A percentile compares a stretch with the other conserved stretches of the same genome.
Evolutionary conservation across 2,888 invertebrate species (phyloP).

Genomic region (Escarpia spicata): DNA sequence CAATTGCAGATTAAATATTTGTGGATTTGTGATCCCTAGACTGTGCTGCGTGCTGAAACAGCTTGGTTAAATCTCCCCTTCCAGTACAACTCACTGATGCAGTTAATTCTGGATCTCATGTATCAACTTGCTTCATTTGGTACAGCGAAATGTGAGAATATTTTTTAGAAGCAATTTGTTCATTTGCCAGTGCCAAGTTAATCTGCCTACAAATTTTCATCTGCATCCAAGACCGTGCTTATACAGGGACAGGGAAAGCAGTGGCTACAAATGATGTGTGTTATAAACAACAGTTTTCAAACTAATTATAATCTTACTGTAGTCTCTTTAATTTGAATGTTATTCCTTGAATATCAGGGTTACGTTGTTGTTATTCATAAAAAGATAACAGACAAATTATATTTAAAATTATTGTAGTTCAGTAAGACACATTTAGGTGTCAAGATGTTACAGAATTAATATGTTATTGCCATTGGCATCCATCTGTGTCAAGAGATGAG

Average conservation of each 20-base stretch:
- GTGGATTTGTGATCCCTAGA: no score
- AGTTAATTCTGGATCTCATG: not conserved
- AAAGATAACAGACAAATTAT: not conserved
- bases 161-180: not conserved
- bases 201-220: not conserved
- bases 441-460: no score
- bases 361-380: not conserved
- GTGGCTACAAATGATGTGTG: not conserved
- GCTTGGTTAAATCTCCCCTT: not conserved
- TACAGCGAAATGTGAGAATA: not conserved
- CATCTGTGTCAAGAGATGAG: no score
- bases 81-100: not conserved
- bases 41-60: not conserved
- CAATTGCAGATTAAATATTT: no score
- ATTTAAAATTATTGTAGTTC: no score
- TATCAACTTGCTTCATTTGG: not conserved
- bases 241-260: not conserved
- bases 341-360: no score
- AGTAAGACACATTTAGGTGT: no score
- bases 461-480: no score
- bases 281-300: no score
- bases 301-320: no score
- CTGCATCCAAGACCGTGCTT: not conserved
- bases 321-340: no score
- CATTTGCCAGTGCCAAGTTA: not conserved